phyloP scores from a whole-genome alignment of 2,113 vertebrate genomes.

The Hoplias malabaricus region DNA sequence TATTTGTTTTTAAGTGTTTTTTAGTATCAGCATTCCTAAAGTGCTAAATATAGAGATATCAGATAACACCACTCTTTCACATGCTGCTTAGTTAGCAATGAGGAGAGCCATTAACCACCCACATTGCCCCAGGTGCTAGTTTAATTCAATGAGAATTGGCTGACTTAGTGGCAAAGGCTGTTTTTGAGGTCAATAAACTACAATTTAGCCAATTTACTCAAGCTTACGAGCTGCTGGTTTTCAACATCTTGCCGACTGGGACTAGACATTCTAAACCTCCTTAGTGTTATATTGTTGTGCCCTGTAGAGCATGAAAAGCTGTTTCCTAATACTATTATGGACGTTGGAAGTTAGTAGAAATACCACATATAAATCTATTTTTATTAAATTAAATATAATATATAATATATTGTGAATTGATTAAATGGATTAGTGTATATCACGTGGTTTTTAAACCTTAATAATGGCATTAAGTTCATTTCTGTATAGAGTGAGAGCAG shows the following conservation, averaged over 20 bases:
- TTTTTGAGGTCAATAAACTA: conserved; percentile 25
- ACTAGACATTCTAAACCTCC: not conserved
- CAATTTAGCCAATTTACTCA: conserved; percentile 1
- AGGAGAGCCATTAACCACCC: not conserved
- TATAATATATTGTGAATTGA: too few species aligned
- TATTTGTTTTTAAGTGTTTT: conserved; percentile 4
- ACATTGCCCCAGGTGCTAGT: conserved; percentile 2
- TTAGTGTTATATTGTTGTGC: too few species aligned
- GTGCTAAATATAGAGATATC: conserved; percentile 13
- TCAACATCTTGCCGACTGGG: not conserved
- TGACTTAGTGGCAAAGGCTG: conserved; percentile 1
- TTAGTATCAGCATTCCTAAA: not conserved
- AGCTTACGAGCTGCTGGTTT: not conserved
- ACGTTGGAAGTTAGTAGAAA: not conserved
- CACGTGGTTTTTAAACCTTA: too few species aligned
- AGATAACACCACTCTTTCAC: conserved; percentile 1
- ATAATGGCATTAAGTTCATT: not conserved
- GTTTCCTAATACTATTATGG: not conserved
- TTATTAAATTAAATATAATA: not conserved
- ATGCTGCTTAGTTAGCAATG: not conserved
- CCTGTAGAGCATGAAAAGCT: not conserved
- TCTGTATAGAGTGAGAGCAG: not conserved
- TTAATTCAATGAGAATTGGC: conserved; percentile 15
- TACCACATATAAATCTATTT: not conserved
- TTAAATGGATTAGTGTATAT: too few species aligned